Evolutionary conservation across 2,888 invertebrate species (phyloP), one percentile per base, ranked within the genome.

Genomic region (Diaperis boleti): DNA sequence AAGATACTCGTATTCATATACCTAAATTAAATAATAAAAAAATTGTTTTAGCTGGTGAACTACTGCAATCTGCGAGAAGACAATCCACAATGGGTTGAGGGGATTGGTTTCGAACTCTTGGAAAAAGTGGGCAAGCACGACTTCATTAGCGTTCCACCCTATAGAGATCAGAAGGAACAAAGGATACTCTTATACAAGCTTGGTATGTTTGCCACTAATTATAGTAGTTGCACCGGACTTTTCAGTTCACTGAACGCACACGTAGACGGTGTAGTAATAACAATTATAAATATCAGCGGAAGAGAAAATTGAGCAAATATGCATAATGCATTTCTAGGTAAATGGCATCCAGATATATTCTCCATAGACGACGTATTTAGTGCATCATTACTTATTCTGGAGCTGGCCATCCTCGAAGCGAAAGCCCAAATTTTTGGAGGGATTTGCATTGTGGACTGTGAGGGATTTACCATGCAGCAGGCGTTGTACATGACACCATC

Each of bases 371-470:
- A 92, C 67, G 78, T 92, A 18, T 90, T 92, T 74, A 88, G 87
- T 73, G 89, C 87, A 0, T 88, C 90, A 0, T 83, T 91, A 26
- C 79, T 89, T 50, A 82, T 90, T 0, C 78, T 92, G 31, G 92
- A 92, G 78, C 78, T 92, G 13, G 91, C 91, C 0, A 84, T 90
- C 52, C 75, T 92, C 69, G 92, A 93, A 74, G 89, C 87, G 2
- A 82, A 87, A 3, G 88, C 88, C 0, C 92, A 92, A 79, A 88
- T 92, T 50, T 80, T 90, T 11, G 92, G 92, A 0, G 92, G 91
- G 0, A 83, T 91, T 2, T 90, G 88, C 4, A 83, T 93, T 55
- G 91, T 92, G 68, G 92, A 93, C 78, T 81, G 92, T 26, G 85
- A 87, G 64, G 87, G 88, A 55, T 84, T 92, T 45, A 85, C 87